A percentile compares a stretch with the other conserved stretches of the same genome.
phyloP scores from a whole-genome alignment of 2,888 invertebrate species.

The Diaperis boleti region DNA sequence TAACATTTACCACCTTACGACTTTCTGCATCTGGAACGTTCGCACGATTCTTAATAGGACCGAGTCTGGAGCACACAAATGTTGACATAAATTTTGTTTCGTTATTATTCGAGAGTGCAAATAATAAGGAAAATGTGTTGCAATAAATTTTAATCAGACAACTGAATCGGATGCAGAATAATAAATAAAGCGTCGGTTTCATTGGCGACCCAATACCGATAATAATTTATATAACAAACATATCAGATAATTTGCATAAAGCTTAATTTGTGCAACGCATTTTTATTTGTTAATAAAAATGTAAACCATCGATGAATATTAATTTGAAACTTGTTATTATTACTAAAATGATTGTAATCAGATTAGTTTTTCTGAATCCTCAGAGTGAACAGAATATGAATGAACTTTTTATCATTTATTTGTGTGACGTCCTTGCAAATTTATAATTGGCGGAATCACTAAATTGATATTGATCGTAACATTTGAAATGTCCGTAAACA shows the following conservation, averaged over 20 bases:
- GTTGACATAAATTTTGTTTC: slow-evolving; percentile 6
- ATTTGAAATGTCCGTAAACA: slow-evolving; percentile 8
- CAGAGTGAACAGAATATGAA: background rate
- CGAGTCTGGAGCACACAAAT: background rate
- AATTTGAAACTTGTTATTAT: slow-evolving; percentile 11
- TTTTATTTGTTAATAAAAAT: slow-evolving; percentile 2
- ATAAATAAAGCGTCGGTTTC: slow-evolving; percentile 14
- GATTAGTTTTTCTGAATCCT: background rate
- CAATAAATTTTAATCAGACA: slow-evolving; percentile 26
- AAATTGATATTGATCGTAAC: slow-evolving; percentile 7
- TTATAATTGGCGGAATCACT: slow-evolving; percentile 1
- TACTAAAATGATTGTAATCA: slow-evolving; percentile 1
- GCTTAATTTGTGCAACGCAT: background rate
- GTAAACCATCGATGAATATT: slow-evolving; percentile 1
- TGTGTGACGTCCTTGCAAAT: background rate
- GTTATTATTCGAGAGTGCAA: slow-evolving; percentile 15
- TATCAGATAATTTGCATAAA: slow-evolving; percentile 12
- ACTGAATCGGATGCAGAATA: slow-evolving; percentile 5
- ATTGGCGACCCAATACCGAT: slow-evolving; percentile 1
- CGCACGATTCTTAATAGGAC: slow-evolving; percentile 15
- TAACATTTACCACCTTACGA: background rate
- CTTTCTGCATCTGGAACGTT: slow-evolving; percentile 1
- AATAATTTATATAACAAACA: slow-evolving; percentile 21
- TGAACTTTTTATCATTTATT: background rate
- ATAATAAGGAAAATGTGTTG: slow-evolving; percentile 13